Evolutionary conservation across 2,797 vertebrate genomes (phyloP).

Genomic region (Cossypha niveicapilla): DNA sequence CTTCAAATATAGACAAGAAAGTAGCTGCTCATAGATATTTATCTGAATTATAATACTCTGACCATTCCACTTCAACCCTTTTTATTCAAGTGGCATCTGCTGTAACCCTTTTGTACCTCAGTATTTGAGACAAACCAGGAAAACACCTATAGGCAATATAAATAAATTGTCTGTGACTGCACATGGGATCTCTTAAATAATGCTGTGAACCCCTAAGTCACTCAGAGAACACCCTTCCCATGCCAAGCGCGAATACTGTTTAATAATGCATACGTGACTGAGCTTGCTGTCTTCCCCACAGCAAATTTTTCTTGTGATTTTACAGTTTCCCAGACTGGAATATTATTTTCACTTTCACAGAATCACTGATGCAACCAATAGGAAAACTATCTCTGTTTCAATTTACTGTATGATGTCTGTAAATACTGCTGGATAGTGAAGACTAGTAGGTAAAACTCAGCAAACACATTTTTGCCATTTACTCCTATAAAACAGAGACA

Average conservation of each 20-base stretch:
- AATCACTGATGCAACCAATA: neutral
- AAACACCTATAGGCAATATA: neutral
- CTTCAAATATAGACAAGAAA: slow-evolving; percentile 21
- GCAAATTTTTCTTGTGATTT: neutral
- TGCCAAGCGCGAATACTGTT: neutral
- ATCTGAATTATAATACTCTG: neutral
- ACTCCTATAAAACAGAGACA: neutral
- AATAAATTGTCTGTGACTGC: neutral
- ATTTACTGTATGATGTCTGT: neutral
- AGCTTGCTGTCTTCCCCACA: neutral
- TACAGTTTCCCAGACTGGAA: neutral
- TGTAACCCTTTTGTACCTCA: neutral
- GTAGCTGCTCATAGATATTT: neutral
- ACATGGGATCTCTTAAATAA: neutral
- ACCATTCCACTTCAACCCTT: neutral
- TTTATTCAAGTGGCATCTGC: neutral
- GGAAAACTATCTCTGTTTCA: neutral
- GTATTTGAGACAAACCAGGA: neutral
- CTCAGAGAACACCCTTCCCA: neutral
- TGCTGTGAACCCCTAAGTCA: neutral
- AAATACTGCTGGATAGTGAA: neutral
- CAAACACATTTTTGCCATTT: neutral
- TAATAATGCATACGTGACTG: neutral
- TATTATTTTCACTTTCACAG: neutral
- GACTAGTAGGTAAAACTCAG: neutral